Conservation (phyloP, 1,140 invertebrate genomes). For the Drosophila sp. region DNA sequence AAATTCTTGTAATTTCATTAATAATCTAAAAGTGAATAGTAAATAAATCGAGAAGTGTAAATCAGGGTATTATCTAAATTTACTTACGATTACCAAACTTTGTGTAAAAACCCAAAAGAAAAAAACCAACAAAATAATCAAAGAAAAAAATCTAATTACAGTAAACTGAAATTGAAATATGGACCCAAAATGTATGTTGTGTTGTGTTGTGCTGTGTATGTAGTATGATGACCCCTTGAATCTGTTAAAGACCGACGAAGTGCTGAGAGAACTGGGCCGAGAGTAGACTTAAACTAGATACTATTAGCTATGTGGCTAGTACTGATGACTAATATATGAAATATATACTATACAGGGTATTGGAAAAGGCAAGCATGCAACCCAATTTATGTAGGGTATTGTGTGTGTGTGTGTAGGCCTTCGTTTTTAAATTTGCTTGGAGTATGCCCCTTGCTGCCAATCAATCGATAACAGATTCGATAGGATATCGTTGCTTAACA, state of each 20-base stretch:
- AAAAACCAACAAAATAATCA: background rate
- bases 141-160: background rate
- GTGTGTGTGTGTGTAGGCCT: constrained; percentile 15
- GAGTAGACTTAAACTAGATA: constrained; percentile 9
- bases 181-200: constrained; percentile 38
- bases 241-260: constrained; percentile 28
- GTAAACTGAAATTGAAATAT: constrained; percentile 39
- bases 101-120: background rate
- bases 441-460: constrained; percentile 52
- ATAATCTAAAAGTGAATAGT: background rate
- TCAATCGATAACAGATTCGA: constrained; percentile 39
- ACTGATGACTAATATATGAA: no score
- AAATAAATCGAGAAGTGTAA: background rate
- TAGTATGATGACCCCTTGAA: constrained; percentile 30
- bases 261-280: constrained; percentile 23
- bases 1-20: constrained; percentile 1
- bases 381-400: background rate
- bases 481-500: constrained; percentile 23
- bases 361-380: background rate
- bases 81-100: background rate
- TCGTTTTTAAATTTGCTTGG: constrained; percentile 44
- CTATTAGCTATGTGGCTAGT: background rate
- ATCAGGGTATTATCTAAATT: constrained; percentile 7
- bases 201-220: background rate
- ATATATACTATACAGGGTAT: constrained; percentile 1